Evolutionary conservation across 2,888 invertebrate species (phyloP).

Genomic region (Papilio elwesi): DNA sequence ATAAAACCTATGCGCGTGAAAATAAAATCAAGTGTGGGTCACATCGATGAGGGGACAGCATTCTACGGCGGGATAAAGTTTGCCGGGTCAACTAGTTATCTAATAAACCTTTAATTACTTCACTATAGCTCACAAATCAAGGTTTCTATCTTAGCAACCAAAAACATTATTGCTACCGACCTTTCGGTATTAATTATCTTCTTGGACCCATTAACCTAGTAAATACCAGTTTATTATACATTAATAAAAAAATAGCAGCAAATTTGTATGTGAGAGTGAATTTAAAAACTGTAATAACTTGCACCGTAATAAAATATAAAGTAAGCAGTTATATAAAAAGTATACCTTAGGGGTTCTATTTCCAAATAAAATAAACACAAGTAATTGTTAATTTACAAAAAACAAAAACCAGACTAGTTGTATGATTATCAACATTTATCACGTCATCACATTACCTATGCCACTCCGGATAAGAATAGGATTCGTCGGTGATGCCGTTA

Average conservation of each 20-base stretch:
- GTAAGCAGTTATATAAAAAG: not conserved
- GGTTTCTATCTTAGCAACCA: not conserved
- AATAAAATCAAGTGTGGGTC: too few species aligned
- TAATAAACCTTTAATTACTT: too few species aligned
- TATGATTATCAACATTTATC: too few species aligned
- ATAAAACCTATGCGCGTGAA: too few species aligned
- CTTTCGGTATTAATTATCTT: constrained; percentile 24
- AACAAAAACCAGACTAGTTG: too few species aligned
- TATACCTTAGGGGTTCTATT: not conserved
- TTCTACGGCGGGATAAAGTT: too few species aligned
- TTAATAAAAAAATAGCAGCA: constrained; percentile 22
- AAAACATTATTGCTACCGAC: constrained; percentile 10
- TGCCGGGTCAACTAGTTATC: too few species aligned
- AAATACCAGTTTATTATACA: constrained; percentile 25
- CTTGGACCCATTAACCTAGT: constrained; percentile 33
- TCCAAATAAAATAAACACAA: not conserved
- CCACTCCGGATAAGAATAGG: too few species aligned
- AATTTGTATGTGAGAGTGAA: constrained; percentile 28
- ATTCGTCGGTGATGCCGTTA: too few species aligned
- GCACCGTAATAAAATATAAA: constrained; percentile 10
- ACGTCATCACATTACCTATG: too few species aligned
- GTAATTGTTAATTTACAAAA: too few species aligned
- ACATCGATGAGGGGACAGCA: too few species aligned
- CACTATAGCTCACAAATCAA: not conserved
- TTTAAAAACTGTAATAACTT: constrained; percentile 14